Percentiles rank a stretch among this genome's conserved stretches.
Conservation (phyloP, 2,797 vertebrate species). For the Poecilia velifera region DNA sequence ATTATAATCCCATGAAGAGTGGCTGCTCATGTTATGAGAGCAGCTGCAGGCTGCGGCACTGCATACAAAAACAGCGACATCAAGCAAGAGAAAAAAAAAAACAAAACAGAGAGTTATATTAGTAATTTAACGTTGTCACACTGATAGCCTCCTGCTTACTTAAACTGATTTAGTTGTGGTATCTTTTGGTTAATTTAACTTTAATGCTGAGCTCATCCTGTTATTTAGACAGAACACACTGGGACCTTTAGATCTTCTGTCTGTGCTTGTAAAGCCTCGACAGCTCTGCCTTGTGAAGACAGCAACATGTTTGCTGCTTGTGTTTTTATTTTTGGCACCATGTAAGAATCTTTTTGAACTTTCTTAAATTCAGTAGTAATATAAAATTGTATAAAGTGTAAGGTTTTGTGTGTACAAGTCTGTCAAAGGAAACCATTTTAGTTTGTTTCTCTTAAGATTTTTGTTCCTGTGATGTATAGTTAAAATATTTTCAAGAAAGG, state of each 20-base stretch:
- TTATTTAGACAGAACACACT: neutral
- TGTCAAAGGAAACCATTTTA: neutral
- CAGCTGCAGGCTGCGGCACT: neutral
- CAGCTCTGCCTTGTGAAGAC: neutral
- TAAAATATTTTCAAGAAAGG: no score
- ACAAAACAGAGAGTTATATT: neutral
- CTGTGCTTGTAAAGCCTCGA: neutral
- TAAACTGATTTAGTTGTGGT: neutral
- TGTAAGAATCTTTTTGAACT: neutral
- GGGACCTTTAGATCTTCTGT: neutral
- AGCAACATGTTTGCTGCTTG: neutral
- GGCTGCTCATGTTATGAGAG: neutral
- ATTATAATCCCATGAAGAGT: neutral
- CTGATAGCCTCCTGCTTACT: neutral
- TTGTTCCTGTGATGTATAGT: neutral
- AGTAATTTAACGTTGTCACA: neutral
- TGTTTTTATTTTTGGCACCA: neutral
- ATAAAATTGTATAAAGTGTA: neutral
- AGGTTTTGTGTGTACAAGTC: neutral
- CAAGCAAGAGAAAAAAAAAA: neutral
- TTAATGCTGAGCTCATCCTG: neutral
- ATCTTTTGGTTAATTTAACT: neutral
- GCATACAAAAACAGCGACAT: neutral
- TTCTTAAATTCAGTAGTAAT: neutral
- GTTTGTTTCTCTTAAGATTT: neutral